Percentiles rank a stretch among this genome's conserved stretches.
These are phyloP conservation scores for Cliona cf. orientalis DNA, from an alignment of 37 sponge, comb jelly and placozoan genomes.

Conservation along the genomic window DNA sequence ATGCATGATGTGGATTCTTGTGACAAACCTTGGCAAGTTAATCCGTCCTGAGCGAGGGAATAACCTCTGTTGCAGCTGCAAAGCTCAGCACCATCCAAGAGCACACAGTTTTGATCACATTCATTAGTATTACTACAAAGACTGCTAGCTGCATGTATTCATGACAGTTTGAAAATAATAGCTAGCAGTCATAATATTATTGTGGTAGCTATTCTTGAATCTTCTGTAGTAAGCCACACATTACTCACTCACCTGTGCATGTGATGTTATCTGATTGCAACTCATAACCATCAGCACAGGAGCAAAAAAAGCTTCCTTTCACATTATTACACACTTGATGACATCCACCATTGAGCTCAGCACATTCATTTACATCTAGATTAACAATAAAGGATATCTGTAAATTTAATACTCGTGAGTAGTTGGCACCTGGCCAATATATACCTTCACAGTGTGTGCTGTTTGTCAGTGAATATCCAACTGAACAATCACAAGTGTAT, in stretches of 20 bases:
- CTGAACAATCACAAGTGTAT: conserved; percentile 46
- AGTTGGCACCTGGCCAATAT: not conserved
- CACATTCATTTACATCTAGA: conserved; percentile 63
- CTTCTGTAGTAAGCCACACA: too few species aligned
- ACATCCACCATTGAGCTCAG: conserved; percentile 26
- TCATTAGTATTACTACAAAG: not conserved
- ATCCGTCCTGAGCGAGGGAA: not conserved
- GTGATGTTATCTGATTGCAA: conserved; percentile 36
- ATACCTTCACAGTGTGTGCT: conserved; percentile 48
- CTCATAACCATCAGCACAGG: conserved; percentile 35
- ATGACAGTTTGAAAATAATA: not conserved
- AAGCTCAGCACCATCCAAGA: not conserved
- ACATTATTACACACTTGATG: conserved; percentile 52
- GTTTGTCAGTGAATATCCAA: conserved; percentile 13
- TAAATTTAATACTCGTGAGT: not conserved
- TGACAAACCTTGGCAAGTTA: conserved; percentile 22
- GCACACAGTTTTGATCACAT: conserved; percentile 18
- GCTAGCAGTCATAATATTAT: not conserved
- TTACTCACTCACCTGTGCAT: conserved; percentile 57
- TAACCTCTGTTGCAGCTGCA: conserved; percentile 50
- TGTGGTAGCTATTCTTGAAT: not conserved
- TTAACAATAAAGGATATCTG: not conserved
- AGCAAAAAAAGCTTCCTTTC: conserved; percentile 23
- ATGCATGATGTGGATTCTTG: too few species aligned
- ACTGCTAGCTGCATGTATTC: not conserved